Conservation (phyloP, 2,113 vertebrate genomes). For the Clinocottus analis region DNA sequence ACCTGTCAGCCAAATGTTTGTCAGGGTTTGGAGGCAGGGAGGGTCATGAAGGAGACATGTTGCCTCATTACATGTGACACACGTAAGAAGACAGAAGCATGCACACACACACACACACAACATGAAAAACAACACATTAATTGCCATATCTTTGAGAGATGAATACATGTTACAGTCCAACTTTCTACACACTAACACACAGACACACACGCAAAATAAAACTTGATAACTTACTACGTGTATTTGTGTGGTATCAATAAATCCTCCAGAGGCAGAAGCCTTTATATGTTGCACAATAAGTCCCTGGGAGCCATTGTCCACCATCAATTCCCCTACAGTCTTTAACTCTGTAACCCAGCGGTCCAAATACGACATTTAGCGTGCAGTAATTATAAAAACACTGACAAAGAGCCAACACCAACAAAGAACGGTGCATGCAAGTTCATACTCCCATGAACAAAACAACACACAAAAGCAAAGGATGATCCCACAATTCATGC, state of each 20-base stretch:
- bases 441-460: slow-evolving; percentile 13
- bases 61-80: slow-evolving; percentile 48
- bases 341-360: slow-evolving; percentile 1
- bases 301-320: slow-evolving; percentile 15
- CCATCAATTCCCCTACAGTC: slow-evolving; percentile 19
- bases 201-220: too few relatives aligned
- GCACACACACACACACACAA: not conserved
- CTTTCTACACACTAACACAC: not conserved
- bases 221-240: too few relatives aligned
- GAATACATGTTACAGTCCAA: not conserved
- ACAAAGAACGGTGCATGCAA: not conserved
- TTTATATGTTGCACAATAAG: slow-evolving; percentile 25
- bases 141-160: not conserved
- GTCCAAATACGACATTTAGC: slow-evolving; percentile 19
- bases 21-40: slow-evolving; percentile 50
- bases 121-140: slow-evolving; percentile 21
- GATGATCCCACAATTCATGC: not conserved
- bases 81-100: not conserved
- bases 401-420: not conserved
- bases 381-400: slow-evolving; percentile 2
- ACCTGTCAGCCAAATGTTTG: slow-evolving; percentile 60
- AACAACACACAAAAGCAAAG: slow-evolving; percentile 5
- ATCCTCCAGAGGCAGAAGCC: slow-evolving; percentile 14
- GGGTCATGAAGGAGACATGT: slow-evolving; percentile 37
- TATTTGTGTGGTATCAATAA: not conserved